Evolutionary conservation across 30 jellyfish, hydroid and myxozoan genomes (phyloP), one percentile per base, ranked within the genome.

Genomic region (Euphysa ruthae): DNA sequence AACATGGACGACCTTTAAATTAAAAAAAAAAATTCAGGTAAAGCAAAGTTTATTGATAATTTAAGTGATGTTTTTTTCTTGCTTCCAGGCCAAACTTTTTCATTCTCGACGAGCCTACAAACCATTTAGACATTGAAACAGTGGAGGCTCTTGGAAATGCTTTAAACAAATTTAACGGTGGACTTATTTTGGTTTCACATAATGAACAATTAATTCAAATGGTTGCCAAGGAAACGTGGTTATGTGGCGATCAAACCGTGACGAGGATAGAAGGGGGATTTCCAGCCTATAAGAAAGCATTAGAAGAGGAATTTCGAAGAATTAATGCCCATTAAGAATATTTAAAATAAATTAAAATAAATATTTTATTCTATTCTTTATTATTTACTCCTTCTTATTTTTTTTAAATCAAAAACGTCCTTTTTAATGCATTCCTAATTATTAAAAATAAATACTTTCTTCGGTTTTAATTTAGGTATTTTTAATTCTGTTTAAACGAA

Each of bases 111-210:
- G 96, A 86, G 68, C 96, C 96, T 24, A 86, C 96, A 18, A 86
- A 86, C 62, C 96, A 86, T 50, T 70, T 86, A 69, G 96, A 86
- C 55, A 86, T 86, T 63, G 96, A 86, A 49, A 86, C 96, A 32
- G 96, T 86, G 13, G 96, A 86, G 35, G 96, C 96, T 1, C 82
- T 86, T n/a, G 96, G 96, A 5, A 79, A 86, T 55, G 96, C 96
- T 42, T 74, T 86, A 46, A 73, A 86, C 7, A 78, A 79, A 35
- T 86, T 86, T 69, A 79, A 86, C 75, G 96, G 96, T 22, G 96
- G 96, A 3, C 91, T 86, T 19, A 78, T 86, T 19, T 57, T 86
- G 56, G 96, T 86, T 19, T 86, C 96, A 5, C 96, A 86, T 54
- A 86, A 86, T 64, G 99, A 91, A 55, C 95, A 81, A 43, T 49